Conservation (phyloP, 2,888 invertebrate species). For the Scrobipalpa costella region DNA sequence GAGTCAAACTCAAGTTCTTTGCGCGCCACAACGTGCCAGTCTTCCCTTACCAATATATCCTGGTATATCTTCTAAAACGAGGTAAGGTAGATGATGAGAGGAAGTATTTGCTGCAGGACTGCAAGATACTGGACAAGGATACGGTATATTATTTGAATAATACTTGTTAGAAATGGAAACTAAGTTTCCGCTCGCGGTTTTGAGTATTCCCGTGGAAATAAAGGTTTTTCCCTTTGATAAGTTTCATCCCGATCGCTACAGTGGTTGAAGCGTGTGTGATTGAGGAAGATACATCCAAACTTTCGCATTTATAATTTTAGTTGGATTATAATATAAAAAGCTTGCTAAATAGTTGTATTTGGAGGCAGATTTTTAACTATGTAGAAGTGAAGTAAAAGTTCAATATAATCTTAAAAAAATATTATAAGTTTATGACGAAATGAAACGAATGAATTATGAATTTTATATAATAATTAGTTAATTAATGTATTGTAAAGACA, state of each 20-base stretch:
- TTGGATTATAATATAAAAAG: no score
- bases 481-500: no score
- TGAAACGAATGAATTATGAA: no score
- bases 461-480: no score
- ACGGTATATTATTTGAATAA: constrained; percentile 66
- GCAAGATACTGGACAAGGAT: constrained; percentile 58
- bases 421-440: not conserved
- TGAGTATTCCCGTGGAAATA: not conserved
- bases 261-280: no score
- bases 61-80: constrained; percentile 67
- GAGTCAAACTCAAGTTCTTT: constrained; percentile 71
- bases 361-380: not conserved
- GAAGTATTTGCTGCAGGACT: constrained; percentile 72
- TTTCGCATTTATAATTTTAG: no score
- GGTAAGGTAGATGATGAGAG: constrained; percentile 68
- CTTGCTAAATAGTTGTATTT: not conserved
- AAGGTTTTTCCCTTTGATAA: no score
- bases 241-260: no score
- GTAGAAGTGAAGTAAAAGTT: not conserved
- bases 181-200: not conserved
- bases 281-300: no score
- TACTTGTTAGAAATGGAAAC: constrained; percentile 51
- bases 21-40: constrained; percentile 74
- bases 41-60: constrained; percentile 72
- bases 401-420: not conserved